These are phyloP conservation scores for Xiphophorus birchmanni DNA, from an alignment of 2,797 vertebrate genomes.

Conservation along the genomic window DNA sequence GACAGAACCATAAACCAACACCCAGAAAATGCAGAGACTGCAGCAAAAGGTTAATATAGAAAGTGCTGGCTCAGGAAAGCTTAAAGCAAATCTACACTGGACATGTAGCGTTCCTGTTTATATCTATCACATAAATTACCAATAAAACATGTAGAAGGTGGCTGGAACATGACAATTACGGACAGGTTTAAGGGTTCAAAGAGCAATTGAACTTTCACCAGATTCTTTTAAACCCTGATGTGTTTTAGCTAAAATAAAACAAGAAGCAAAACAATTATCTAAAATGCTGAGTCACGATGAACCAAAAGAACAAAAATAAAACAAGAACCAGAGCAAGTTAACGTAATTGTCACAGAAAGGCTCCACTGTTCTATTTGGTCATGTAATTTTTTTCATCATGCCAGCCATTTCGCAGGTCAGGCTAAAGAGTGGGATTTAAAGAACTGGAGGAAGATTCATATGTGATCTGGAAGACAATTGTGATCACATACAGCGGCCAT, in stretches of 20 bases:
- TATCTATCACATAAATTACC: background rate
- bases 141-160: background rate
- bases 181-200: background rate
- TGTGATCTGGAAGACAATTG: slow-evolving; percentile 10
- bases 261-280: background rate
- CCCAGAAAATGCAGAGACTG: background rate
- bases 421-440: slow-evolving; percentile 27
- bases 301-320: background rate
- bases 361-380: background rate
- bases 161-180: background rate
- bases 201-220: background rate
- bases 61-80: background rate
- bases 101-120: too few relatives aligned
- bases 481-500: slow-evolving; percentile 16
- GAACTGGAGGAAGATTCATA: background rate
- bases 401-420: slow-evolving; percentile 2
- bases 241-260: background rate
- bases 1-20: background rate
- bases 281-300: background rate
- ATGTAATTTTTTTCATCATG: slow-evolving; percentile 12
- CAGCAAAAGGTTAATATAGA: background rate
- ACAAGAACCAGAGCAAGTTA: background rate
- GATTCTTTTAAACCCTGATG: background rate
- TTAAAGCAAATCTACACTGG: background rate
- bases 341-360: background rate